Evolutionary conservation across 2,113 vertebrate genomes (phyloP).

Genomic region (Eulacestoma nigropectus): DNA sequence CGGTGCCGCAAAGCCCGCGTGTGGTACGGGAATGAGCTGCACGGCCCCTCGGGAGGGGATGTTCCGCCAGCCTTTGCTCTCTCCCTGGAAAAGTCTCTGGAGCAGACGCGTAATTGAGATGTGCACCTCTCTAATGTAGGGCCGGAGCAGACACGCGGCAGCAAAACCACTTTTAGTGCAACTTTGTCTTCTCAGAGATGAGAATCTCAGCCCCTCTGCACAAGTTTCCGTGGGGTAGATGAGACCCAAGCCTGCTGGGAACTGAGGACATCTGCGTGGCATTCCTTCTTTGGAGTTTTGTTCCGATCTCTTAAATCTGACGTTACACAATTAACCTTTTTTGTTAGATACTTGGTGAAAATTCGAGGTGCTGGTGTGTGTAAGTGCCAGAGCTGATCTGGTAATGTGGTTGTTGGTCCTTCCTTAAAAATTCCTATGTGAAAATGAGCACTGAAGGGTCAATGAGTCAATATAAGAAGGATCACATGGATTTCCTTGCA

Average conservation of each 20-base stretch:
- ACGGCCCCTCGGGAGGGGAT: fast-evolving
- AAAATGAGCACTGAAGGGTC: not conserved
- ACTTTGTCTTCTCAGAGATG: not conserved
- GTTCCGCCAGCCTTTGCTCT: not conserved
- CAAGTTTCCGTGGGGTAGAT: not conserved
- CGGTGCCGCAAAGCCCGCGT: not conserved
- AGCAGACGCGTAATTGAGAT: not conserved
- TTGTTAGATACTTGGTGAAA: not conserved
- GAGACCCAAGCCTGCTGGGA: not conserved
- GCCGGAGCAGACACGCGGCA: not conserved
- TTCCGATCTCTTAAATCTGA: not conserved
- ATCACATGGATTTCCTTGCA: fast-evolving
- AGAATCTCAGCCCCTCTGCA: not conserved
- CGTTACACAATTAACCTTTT: fast-evolving
- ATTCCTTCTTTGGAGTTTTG: not conserved
- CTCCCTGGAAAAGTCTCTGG: not conserved
- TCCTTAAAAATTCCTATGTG: not conserved
- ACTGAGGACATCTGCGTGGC: not conserved
- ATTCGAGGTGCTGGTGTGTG: not conserved
- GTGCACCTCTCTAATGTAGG: not conserved
- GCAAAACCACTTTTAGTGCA: not conserved
- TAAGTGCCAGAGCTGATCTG: not conserved
- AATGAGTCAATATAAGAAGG: not conserved
- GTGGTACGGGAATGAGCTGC: not conserved
- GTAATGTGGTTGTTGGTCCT: not conserved